Conservation (phyloP, 2,888 invertebrate genomes). For the Pantelozetes paolii region DNA sequence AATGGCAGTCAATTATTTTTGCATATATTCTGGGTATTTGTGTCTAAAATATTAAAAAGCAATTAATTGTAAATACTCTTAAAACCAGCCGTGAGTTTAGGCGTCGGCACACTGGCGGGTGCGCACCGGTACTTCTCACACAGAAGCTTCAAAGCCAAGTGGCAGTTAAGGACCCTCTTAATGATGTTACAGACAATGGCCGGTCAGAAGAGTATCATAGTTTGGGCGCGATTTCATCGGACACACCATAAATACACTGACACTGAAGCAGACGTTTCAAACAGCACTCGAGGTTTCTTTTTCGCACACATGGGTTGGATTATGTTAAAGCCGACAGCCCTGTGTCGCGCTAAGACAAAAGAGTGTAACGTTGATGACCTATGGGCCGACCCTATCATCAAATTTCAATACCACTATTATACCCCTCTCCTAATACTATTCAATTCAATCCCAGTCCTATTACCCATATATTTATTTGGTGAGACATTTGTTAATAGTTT, state of each 20-base stretch:
- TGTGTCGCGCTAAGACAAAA: background rate
- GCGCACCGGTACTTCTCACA: conserved; percentile 25
- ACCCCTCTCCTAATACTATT: background rate
- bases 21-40: background rate
- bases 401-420: conserved; percentile 28
- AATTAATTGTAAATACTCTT: background rate
- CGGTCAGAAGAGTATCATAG: conserved; percentile 4
- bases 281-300: conserved; percentile 13
- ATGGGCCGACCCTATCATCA: conserved; percentile 23
- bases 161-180: background rate
- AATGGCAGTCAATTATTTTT: conserved; percentile 15
- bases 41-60: background rate
- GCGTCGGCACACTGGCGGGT: conserved; percentile 22
- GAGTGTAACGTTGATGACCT: background rate
- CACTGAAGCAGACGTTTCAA: conserved; percentile 8
- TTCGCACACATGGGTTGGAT: conserved; percentile 38
- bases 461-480: conserved; percentile 6
- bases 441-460: background rate
- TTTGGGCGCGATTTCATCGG: conserved; percentile 20
- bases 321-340: background rate
- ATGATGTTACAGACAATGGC: conserved; percentile 8
- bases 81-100: background rate
- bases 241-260: conserved; percentile 20
- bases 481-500: conserved; percentile 9
- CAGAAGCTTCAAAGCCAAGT: conserved; percentile 14